Evolutionary conservation across 2,797 vertebrate genomes (phyloP), one percentile per base, ranked within the genome.

Genomic region (Sebastes variabilis): DNA sequence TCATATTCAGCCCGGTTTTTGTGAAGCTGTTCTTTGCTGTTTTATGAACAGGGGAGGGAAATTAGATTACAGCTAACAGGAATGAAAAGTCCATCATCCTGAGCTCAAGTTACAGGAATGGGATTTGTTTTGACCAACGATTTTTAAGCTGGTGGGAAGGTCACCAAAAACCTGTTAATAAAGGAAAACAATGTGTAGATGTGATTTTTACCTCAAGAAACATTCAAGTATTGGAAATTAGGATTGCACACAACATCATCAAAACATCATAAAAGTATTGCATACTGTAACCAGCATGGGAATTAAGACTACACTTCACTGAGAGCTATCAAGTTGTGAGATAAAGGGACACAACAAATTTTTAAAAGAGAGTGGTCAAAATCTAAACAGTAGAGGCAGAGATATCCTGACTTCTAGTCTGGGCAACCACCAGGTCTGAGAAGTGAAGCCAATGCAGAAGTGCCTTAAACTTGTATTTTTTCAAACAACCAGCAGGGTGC

Each of bases 1-100:
- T 86, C 59, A 62, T 52, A 56, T 59, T 84, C 61, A 76, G 27
- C 64, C 34, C 25, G 18, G 66, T 36, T 69, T 58, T 69, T 59
- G 14, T 38, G 29, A 68, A 52, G 62, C 61, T 58, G 4, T 46
- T 64, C 58, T 62, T 70, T 38, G 13, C 62, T 77, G 66, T 7
- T 72, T 72, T 29, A 52, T 74, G 65, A 74, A 42, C 66, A 60
- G 58, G 16, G 16, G 3, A 2, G n/a, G 22, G 25, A 76, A 76
- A 78, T 81, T 38, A 54, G 66, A 80, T 79, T 46, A 79, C 36
- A 66, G 46, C 55, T 22, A 56, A 59, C 27, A 34, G 58, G 34
- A 27, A 59, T n/a, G 25, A 71, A 34, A 54, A 70, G 18, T 59
- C 72, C 8, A 8, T 79, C 66, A 58, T 25, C 5, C 38, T 38